Base-by-base conservation (phyloP, 2,797 vertebrate genomes). In the Helostoma temminkii region DNA sequence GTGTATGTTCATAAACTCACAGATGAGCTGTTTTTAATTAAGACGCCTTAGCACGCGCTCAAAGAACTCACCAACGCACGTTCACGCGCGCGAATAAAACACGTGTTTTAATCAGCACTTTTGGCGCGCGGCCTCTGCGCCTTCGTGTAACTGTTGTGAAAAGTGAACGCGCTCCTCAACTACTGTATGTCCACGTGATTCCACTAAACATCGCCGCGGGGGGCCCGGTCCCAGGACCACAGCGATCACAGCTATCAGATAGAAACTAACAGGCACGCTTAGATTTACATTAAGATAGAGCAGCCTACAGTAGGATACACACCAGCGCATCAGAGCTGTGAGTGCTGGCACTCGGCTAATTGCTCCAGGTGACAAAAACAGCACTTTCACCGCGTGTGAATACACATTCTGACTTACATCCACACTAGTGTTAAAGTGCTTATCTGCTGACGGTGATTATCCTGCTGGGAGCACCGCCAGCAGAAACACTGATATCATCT, bases 301-400 rank as follows among this genome's bases (percentile, higher is more conserved):
- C 6, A 21, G 84, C 85, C 84, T 22, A 12, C 26, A 25, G 43
- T 24, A 15, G 55, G 16, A 66, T 36, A 78, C 60, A 74, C 83
- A 78, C 30, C 18, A 50, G n/a, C 46, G 22, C 80, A 62, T 6
- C 46, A 45, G 46, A 4, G 48, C 45, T 36, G 66, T 11, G 61
- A 42, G 42, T 5, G 37, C 4, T 21, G 41, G 5, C 65, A 65
- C 83, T 81, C 59, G 55, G 65, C 64, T 88, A 83, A 93, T 91
- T 78, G 72, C 75, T 41, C 9, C 30, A 46, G 87, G 87, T 83
- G 87, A 68, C 82, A 80, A 74, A 86, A 74, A 24, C 71, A 19
- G 9, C 88, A 91, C 92, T 86, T 87, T 87, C 79, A 24, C 77
- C 50, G 2, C 25, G 37, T 30, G 68, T 9, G 53, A 89, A 87